phyloP scores from a whole-genome alignment of 2,888 invertebrate genomes.

The Bellardia bayeri region DNA sequence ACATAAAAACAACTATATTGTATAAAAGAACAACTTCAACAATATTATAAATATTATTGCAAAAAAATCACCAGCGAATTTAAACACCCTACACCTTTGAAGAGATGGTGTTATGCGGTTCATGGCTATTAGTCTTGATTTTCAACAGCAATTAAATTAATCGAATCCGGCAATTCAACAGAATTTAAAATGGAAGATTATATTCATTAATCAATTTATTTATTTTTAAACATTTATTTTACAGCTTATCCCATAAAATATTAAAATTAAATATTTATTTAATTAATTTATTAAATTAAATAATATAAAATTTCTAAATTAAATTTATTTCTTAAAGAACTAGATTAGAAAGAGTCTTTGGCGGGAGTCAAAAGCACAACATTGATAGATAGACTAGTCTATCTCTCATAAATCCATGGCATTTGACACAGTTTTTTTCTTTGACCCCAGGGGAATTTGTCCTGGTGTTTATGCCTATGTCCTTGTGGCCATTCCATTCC shows the following conservation, averaged over 20 bases:
- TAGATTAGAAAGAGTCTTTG: slow-evolving; percentile 84
- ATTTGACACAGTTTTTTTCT: too few species aligned
- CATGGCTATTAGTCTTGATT: too few species aligned
- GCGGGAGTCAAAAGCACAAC: too few species aligned
- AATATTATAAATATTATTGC: slow-evolving; percentile 29
- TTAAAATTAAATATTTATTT: slow-evolving; percentile 83
- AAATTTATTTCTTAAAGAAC: slow-evolving; percentile 87
- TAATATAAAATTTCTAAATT: slow-evolving; percentile 82
- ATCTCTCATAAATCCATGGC: too few species aligned
- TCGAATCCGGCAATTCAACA: too few species aligned
- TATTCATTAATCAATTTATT: slow-evolving; percentile 82
- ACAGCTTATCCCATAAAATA: slow-evolving; percentile 87
- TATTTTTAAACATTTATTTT: slow-evolving; percentile 86
- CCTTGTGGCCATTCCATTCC: too few species aligned
- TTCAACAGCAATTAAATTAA: too few species aligned
- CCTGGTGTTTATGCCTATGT: too few species aligned
- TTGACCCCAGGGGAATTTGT: too few species aligned
- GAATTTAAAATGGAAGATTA: slow-evolving; percentile 83
- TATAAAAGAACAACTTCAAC: slow-evolving; percentile 39
- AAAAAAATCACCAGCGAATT: slow-evolving; percentile 29
- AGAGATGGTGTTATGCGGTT: too few species aligned
- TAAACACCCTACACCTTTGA: too few species aligned
- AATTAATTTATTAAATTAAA: slow-evolving; percentile 79
- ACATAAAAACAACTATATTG: slow-evolving; percentile 31
- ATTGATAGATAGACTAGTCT: too few species aligned